A percentile compares a stretch with the other conserved stretches of the same genome.
Evolutionary conservation across 2,113 vertebrate species (phyloP).

Genomic region (Hippolais icterina): DNA sequence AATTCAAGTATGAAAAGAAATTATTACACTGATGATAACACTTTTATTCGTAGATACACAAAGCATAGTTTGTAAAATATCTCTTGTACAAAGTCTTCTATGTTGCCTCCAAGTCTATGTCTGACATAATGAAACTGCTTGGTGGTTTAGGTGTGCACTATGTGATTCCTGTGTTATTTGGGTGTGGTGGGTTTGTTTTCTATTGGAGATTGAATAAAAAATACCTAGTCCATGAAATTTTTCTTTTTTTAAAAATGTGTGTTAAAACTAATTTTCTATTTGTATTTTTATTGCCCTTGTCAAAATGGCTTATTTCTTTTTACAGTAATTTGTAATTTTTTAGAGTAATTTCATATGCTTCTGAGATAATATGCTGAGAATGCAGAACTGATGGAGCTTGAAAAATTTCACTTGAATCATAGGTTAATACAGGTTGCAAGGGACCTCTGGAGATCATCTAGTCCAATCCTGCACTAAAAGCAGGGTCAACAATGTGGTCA

Average conservation of each 20-base stretch:
- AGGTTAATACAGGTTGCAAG: background rate
- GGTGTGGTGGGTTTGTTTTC: background rate
- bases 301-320: background rate
- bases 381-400: background rate
- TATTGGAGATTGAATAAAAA: background rate
- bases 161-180: background rate
- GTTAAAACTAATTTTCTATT: background rate
- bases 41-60: background rate
- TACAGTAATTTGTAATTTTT: background rate
- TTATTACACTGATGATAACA: background rate
- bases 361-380: background rate
- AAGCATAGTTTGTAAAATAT: background rate
- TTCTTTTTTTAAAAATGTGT: background rate
- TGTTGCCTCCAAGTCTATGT: background rate
- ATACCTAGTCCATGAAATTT: background rate
- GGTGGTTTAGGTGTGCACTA: background rate
- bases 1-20: background rate
- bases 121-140: background rate
- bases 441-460: background rate
- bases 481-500: background rate
- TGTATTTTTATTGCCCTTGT: background rate
- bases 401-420: background rate
- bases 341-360: background rate
- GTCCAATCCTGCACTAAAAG: background rate
- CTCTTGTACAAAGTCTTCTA: background rate